Evolutionary conservation across 2,888 invertebrate species (phyloP).

Genomic region (Malthinus flaveolus): DNA sequence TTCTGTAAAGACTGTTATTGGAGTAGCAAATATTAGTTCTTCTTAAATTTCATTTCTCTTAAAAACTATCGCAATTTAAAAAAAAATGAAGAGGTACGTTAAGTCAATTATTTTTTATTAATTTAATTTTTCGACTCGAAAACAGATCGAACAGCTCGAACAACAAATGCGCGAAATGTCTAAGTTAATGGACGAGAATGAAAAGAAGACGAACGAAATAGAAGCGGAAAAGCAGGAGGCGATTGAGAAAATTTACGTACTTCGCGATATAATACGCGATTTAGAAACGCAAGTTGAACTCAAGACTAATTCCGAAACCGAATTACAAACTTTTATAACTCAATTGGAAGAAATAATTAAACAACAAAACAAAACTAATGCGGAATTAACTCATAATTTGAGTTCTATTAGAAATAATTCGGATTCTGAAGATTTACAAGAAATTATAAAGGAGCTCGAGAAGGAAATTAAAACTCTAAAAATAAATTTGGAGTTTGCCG

Average conservation of each 20-base stretch:
- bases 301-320: slow-evolving; percentile 65
- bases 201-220: slow-evolving; percentile 64
- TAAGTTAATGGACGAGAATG: slow-evolving; percentile 63
- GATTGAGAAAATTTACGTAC: slow-evolving; percentile 71
- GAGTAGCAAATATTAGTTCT: too few relatives aligned
- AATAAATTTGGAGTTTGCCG: slow-evolving; percentile 48
- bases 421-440: slow-evolving; percentile 52
- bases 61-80: background rate
- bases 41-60: too few relatives aligned
- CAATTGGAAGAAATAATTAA: slow-evolving; percentile 54
- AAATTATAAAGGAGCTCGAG: slow-evolving; percentile 57
- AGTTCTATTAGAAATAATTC: slow-evolving; percentile 56
- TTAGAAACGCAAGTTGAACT: slow-evolving; percentile 75
- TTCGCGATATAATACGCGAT: slow-evolving; percentile 77
- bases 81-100: background rate
- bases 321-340: slow-evolving; percentile 61
- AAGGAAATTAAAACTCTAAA: slow-evolving; percentile 48
- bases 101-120: background rate
- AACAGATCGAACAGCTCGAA: slow-evolving; percentile 78
- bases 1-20: background rate
- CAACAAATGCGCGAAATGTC: slow-evolving; percentile 73
- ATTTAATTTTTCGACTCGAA: background rate
- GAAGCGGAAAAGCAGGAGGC: slow-evolving; percentile 76
- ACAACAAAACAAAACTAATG: slow-evolving; percentile 51
- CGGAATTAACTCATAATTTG: slow-evolving; percentile 59